Evolutionary conservation across 2,797 vertebrate genomes (phyloP), one percentile per base, ranked within the genome.

Genomic region (Potorous gilbertii): DNA sequence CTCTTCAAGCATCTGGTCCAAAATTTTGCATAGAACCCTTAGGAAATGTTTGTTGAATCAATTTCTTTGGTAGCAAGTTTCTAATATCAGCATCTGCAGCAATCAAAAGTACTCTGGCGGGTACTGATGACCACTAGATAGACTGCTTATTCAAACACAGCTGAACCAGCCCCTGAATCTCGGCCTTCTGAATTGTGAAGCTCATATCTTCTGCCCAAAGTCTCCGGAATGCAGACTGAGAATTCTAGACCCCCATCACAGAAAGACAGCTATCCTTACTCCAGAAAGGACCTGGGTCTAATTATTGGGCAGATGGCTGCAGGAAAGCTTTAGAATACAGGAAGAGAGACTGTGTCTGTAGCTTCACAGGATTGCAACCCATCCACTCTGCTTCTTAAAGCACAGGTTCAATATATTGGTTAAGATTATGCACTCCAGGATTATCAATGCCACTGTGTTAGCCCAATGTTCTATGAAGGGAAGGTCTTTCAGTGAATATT

Each of bases 131-230:
- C 92, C 93, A 92, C 55, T 87, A 96, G 90, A 91, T 52, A 56
- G 54, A 55, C 50, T 62, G 40, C 54, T 90, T 50, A 93, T 52
- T 40, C 11, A 93, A 97, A 96, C 9, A 74, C 93, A 96, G 52
- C 90, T 54, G 24, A 46, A 54, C 56, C 74, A 81, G 89, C 55
- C 95, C 81, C n/a, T 91, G 52, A 93, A 90, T 52, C 9, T 81
- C 4, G n/a, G 12, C 87, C 74, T 66, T 55, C 28, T 56, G 27
- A 0, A 27, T 59, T 89, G 59, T 54, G 56, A 89, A 40, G 81
- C 81, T 94, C 2, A 10, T 34, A 56, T 13, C 5, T 1, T 57
- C 2, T 16, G 34, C 14, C 31, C 12, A n/a, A 54, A 81, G 59
- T 94, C 81, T 91, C 55, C 91, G 92, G 14, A 50, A 81, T 16